A percentile compares a stretch with the other conserved stretches of the same genome.
Evolutionary conservation across 2,113 vertebrate species (phyloP).

Genomic region (Macrotus californicus): DNA sequence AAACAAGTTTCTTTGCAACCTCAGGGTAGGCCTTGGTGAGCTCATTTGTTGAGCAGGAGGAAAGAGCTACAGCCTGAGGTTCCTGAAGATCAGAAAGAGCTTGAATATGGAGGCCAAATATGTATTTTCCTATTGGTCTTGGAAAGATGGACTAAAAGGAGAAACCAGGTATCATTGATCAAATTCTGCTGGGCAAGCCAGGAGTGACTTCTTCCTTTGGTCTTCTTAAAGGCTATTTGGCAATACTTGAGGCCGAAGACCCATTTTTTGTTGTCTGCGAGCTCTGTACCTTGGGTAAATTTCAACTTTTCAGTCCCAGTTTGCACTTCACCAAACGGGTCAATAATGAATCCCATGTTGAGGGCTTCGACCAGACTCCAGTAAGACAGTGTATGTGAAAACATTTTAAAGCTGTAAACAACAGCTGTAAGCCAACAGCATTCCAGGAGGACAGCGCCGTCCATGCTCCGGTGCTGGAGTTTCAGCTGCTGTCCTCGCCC

Average conservation of each 20-base stretch:
- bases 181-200: neutral
- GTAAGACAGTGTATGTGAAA: neutral
- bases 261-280: neutral
- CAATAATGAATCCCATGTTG: neutral
- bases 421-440: neutral
- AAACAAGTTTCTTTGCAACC: neutral
- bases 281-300: neutral
- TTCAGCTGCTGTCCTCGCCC: neutral
- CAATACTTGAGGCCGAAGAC: neutral
- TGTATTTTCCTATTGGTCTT: neutral
- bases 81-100: neutral
- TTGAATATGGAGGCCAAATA: neutral
- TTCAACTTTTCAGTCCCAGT: neutral
- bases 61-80: neutral
- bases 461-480: neutral
- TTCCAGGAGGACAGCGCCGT: neutral
- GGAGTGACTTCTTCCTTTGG: neutral
- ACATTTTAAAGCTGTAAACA: slow-evolving; percentile 2
- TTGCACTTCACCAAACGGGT: neutral
- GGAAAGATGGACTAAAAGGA: neutral
- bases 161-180: neutral
- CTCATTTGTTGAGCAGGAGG: neutral
- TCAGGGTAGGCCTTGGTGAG: neutral
- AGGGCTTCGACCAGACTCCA: neutral
- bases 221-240: neutral